Evolutionary conservation across 2,888 invertebrate genomes (phyloP).

Genomic region (Plebejus argus): DNA sequence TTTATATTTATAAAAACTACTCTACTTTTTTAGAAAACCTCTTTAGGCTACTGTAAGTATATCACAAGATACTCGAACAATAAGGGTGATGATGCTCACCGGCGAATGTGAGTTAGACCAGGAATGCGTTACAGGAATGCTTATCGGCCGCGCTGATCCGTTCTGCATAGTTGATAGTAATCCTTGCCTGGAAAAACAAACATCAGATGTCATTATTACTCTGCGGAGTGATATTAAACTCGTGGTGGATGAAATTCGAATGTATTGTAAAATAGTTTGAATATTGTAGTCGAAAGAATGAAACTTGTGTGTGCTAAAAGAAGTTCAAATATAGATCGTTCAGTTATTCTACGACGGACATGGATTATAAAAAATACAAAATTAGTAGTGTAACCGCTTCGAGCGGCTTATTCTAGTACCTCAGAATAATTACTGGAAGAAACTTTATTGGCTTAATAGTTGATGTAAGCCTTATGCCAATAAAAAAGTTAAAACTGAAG

Average conservation of each 20-base stretch:
- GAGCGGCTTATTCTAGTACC: too few relatives aligned
- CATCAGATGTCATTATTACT: slow-evolving; percentile 10
- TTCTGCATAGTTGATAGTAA: slow-evolving; percentile 76
- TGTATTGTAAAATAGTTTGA: too few relatives aligned
- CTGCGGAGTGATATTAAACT: too few relatives aligned
- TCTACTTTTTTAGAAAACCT: not conserved
- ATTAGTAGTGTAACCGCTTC: too few relatives aligned
- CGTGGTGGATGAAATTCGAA: too few relatives aligned
- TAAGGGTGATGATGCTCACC: slow-evolving; percentile 55
- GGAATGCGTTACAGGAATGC: slow-evolving; percentile 75
- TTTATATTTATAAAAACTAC: not conserved
- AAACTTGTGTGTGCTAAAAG: too few relatives aligned
- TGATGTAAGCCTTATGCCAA: not conserved
- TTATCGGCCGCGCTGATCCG: slow-evolving; percentile 72
- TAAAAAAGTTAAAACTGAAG: not conserved
- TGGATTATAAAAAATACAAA: too few relatives aligned
- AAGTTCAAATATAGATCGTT: too few relatives aligned
- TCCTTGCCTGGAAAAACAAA: slow-evolving; percentile 73
- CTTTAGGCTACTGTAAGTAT: not conserved
- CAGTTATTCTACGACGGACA: too few relatives aligned
- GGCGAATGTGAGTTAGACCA: slow-evolving; percentile 80
- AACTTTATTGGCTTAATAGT: too few relatives aligned
- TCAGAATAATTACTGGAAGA: too few relatives aligned
- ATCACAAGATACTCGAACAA: not conserved
- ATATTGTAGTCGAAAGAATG: too few relatives aligned